Conservation (phyloP, 2,888 invertebrate genomes). For the Acanthosoma haemorrhoidale region DNA sequence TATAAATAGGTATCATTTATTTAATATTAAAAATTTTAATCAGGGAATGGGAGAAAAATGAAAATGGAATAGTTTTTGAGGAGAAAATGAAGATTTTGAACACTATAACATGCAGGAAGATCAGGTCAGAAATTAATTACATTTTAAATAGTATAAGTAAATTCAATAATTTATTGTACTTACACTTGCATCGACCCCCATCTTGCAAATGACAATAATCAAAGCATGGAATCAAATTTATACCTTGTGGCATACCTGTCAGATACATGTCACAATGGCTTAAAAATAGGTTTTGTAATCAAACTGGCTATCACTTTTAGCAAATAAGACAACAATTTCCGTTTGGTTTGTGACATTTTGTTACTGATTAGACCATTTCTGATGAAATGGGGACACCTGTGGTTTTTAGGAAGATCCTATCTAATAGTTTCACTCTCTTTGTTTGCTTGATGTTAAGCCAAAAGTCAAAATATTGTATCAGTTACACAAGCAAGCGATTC, state of each 20-base stretch:
- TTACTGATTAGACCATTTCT: not conserved
- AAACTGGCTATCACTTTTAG: not conserved
- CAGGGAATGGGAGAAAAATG: slow-evolving; percentile 17
- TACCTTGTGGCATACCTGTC: not conserved
- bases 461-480: too few species aligned
- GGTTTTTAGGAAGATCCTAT: too few species aligned
- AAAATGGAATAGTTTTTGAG: slow-evolving; percentile 32
- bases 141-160: not conserved
- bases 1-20: not conserved
- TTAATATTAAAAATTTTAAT: slow-evolving; percentile 6
- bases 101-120: slow-evolving; percentile 19
- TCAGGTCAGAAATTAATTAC: slow-evolving; percentile 21
- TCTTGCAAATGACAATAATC: not conserved
- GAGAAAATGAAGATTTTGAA: slow-evolving; percentile 32
- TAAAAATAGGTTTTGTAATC: not conserved
- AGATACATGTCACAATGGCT: not conserved
- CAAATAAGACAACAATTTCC: not conserved
- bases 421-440: too few species aligned
- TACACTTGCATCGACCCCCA: not conserved
- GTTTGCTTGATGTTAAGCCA: too few species aligned
- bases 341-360: not conserved
- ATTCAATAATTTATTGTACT: not conserved
- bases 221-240: not conserved
- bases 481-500: too few species aligned
- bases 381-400: not conserved